Evolutionary conservation across 2,888 invertebrate species (phyloP).

Genomic region (Crepidodera aurea): DNA sequence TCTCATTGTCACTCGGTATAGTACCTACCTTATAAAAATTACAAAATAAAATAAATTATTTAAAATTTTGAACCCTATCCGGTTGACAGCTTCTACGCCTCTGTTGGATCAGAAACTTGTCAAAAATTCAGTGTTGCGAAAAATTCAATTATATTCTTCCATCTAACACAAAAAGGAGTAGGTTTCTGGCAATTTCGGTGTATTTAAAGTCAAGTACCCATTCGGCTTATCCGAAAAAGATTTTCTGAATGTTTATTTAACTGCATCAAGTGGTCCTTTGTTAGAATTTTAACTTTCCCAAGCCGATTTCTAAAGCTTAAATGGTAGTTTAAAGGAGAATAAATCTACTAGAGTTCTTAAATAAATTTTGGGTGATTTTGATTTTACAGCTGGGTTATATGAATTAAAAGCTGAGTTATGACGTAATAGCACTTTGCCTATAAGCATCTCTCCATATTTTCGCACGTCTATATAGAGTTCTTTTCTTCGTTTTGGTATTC

Average conservation of each 20-base stretch:
- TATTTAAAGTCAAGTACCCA: slow-evolving; percentile 42
- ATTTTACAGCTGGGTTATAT: neutral
- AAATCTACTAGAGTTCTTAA: slow-evolving; percentile 20
- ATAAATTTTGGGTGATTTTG: neutral
- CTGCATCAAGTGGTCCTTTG: slow-evolving; percentile 35
- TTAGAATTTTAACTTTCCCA: slow-evolving; percentile 31
- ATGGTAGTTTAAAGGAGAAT: slow-evolving; percentile 24
- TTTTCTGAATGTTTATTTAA: slow-evolving; percentile 43
- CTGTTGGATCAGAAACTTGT: slow-evolving; percentile 18
- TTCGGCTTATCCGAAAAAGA: slow-evolving; percentile 27
- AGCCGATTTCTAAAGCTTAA: slow-evolving; percentile 38
- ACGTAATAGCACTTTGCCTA: too few relatives aligned
- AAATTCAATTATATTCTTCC: slow-evolving; percentile 35
- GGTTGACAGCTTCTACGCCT: slow-evolving; percentile 4
- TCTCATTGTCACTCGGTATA: too few relatives aligned
- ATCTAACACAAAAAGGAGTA: slow-evolving; percentile 11
- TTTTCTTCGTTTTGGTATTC: too few relatives aligned
- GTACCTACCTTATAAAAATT: too few relatives aligned
- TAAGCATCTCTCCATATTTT: too few relatives aligned
- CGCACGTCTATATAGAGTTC: too few relatives aligned
- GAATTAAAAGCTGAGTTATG: neutral
- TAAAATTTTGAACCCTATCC: too few relatives aligned
- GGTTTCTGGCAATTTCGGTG: slow-evolving; percentile 18
- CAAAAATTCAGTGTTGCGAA: slow-evolving; percentile 31
- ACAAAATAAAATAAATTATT: too few relatives aligned